Base-by-base conservation (phyloP, 2,888 invertebrate species). In the Lamellibrachia satsuma region DNA sequence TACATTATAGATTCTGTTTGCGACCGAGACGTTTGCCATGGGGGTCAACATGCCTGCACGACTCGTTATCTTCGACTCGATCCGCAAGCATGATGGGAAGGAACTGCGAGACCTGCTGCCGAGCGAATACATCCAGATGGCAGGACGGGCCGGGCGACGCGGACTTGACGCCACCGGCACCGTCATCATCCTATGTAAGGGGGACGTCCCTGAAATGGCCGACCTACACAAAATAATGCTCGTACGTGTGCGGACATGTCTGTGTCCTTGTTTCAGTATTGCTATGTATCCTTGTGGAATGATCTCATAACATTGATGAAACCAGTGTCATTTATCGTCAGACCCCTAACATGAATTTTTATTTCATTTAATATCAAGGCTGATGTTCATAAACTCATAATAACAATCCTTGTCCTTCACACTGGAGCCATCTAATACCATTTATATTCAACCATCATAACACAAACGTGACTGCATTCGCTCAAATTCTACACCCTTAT, bases 21-120 rank as follows among this genome's bases (percentile, higher is more conserved):
- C 99, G 0, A 99, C 99, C 0, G 99, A 99, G 97, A 99, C 99
- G 0, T 99, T 99, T 96, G 99, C 99, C 0, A 99, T 99, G 99
- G 99, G 99, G 0, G 99, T 99, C 2, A 99, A 99, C 97, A 99
- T 99, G 99, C 99, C 99, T 0, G 99, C 99, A 0, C 97, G 99
- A 27, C 99, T 99, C 0, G 99, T 99, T 0, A 98, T 99, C 22
- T 99, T 99, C 96, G 99, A 99, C 97, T 98, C 98, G 7, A 97
- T 98, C 90, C 97, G 97, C 52, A 99, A 99, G 96, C 99, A 98
- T 96, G 99, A 99, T 96, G 99, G 99, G 0, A 97, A 97, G 6
- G 97, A 97, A 94, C 97, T 97, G 93, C 97, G 99, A 11, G 93
- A 93, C 75, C 92, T 94, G 90, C 51, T 93, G 92, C 93, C 93